These are phyloP conservation scores for Lynx canadensis DNA, from an alignment of 2,113 vertebrate species.

Conservation along the genomic window DNA sequence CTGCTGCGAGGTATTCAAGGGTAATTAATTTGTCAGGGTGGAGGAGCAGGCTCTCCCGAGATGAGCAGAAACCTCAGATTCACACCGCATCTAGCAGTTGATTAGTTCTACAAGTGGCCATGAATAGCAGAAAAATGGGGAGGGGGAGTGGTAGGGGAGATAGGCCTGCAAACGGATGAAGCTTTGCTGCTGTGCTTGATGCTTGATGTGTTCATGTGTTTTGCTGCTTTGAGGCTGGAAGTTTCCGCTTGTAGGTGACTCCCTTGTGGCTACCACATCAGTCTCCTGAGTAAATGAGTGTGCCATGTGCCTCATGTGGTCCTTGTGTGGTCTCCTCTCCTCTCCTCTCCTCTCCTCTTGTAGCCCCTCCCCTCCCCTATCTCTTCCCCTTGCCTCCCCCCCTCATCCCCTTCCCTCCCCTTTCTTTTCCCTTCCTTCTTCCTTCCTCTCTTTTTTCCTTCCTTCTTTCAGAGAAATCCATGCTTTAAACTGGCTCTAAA, in stretches of 20 bases:
- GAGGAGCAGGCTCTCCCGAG: conserved; percentile 32
- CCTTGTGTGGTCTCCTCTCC: accelerated
- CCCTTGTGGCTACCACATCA: background rate
- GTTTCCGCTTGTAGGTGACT: background rate
- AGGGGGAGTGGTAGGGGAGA: background rate
- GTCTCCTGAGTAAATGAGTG: background rate
- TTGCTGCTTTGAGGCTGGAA: background rate
- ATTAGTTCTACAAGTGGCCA: conserved; percentile 56
- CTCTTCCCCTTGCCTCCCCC: accelerated
- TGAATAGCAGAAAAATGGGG: background rate
- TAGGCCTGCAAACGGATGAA: background rate
- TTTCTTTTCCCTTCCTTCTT: too few species aligned
- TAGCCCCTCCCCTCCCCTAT: too few species aligned
- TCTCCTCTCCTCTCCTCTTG: accelerated
- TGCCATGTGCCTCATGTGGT: background rate
- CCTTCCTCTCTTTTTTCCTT: background rate
- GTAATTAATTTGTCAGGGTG: conserved; percentile 41
- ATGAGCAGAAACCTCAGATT: background rate
- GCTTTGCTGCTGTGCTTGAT: background rate
- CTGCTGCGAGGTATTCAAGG: background rate
- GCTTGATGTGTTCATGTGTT: background rate
- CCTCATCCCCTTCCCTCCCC: background rate
- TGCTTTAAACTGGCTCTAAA: background rate
- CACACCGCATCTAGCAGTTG: background rate
- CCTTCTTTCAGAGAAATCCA: background rate